Evolutionary conservation across 2,888 invertebrate species (phyloP).

Genomic region (Lycocerus yunnanus): DNA sequence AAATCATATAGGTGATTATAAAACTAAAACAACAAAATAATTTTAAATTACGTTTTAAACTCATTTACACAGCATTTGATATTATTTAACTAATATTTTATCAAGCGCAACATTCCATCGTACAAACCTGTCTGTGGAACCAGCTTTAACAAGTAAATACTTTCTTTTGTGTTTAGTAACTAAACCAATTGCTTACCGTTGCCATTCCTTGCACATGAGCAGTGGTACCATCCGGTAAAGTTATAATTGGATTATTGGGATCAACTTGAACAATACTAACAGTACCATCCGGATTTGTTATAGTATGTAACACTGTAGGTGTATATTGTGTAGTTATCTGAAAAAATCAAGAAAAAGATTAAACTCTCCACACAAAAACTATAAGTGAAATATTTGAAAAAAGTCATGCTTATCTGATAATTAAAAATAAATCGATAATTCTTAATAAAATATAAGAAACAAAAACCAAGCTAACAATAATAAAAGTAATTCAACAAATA

Average conservation of each 20-base stretch:
- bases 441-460: conserved; percentile 16
- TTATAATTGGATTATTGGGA: conserved; percentile 92
- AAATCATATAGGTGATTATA: background rate
- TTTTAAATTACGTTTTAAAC: background rate
- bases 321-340: conserved; percentile 73
- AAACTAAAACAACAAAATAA: background rate
- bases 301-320: conserved; percentile 91
- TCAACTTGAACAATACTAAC: conserved; percentile 96
- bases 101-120: background rate
- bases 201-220: conserved; percentile 88
- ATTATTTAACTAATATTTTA: background rate
- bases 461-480: conserved; percentile 53
- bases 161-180: background rate
- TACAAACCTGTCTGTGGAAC: background rate
- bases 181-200: conserved; percentile 49
- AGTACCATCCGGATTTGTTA: conserved; percentile 95
- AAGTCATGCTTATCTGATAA: background rate
- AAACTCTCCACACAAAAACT: background rate
- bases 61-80: background rate
- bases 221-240: conserved; percentile 93
- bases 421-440: conserved; percentile 1
- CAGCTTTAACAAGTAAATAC: background rate
- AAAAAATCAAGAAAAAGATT: conserved; percentile 17
- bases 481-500: conserved; percentile 34
- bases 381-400: background rate